phyloP scores from a whole-genome alignment of 2,888 invertebrate genomes.

The Rhagium mordax region DNA sequence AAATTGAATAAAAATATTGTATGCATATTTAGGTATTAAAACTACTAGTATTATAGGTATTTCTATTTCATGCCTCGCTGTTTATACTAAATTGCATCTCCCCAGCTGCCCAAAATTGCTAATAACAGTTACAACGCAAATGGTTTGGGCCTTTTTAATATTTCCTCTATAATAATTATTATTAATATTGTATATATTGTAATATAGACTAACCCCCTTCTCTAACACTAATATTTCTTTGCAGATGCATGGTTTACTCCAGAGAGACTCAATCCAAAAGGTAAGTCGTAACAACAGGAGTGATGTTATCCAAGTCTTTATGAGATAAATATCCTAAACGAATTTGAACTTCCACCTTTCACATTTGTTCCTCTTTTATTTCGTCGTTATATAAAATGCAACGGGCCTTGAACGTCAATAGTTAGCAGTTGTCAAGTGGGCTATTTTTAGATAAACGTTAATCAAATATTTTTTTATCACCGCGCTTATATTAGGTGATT shows the following conservation, averaged over 20 bases:
- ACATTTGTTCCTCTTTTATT: neutral
- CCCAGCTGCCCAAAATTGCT: neutral
- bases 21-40: too few relatives aligned
- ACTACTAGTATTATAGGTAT: too few relatives aligned
- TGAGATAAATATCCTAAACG: too few relatives aligned
- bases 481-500: slow-evolving; percentile 4
- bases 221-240: slow-evolving; percentile 70
- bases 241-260: slow-evolving; percentile 96
- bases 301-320: too few relatives aligned
- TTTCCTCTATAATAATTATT: slow-evolving; percentile 18
- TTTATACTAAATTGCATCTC: neutral
- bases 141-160: neutral
- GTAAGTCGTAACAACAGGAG: slow-evolving; percentile 74
- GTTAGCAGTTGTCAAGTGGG: slow-evolving; percentile 3
- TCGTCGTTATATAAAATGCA: neutral
- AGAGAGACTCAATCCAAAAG: slow-evolving; percentile 91
- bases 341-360: neutral
- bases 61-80: too few relatives aligned
- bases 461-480: slow-evolving; percentile 3
- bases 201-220: slow-evolving; percentile 37
- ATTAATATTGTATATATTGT: slow-evolving; percentile 17
- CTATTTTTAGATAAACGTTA: slow-evolving; percentile 17
- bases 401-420: slow-evolving; percentile 12
- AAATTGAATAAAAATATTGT: too few relatives aligned
- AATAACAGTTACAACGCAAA: neutral